Conservation (phyloP, 2,113 vertebrate species). For the Cyrtonyx montezumae region DNA sequence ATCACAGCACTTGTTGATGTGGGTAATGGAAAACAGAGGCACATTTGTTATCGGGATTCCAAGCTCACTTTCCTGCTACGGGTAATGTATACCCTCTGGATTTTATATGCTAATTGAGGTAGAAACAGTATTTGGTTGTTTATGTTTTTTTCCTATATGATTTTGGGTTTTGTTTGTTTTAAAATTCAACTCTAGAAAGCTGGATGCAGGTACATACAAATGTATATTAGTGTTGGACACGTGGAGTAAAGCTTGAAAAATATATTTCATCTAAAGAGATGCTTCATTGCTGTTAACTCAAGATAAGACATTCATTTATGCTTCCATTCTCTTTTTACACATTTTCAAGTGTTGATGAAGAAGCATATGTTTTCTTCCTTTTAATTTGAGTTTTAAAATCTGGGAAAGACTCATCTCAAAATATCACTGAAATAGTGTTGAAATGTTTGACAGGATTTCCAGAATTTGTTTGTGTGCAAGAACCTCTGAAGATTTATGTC, state of each 20-base stretch:
- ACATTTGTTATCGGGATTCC: slow-evolving; percentile 94
- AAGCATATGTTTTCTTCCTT: neutral
- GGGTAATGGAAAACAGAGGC: slow-evolving; percentile 91
- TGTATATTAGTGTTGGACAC: neutral
- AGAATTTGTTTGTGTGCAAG: neutral
- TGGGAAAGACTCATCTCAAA: neutral
- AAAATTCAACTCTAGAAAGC: neutral
- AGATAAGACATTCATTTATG: neutral
- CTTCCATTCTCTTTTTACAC: neutral
- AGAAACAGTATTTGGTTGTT: neutral
- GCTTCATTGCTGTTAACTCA: neutral
- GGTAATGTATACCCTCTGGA: slow-evolving; percentile 69
- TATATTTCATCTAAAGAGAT: neutral
- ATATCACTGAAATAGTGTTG: neutral
- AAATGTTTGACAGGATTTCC: neutral
- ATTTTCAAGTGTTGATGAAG: neutral
- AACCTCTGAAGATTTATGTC: neutral
- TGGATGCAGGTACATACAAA: fast-evolving
- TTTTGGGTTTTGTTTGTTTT: neutral
- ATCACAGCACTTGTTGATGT: slow-evolving; percentile 95
- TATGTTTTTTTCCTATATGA: neutral
- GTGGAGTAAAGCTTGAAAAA: neutral
- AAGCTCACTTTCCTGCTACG: slow-evolving; percentile 94
- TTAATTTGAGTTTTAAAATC: neutral
- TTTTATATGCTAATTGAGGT: neutral